Base-by-base conservation (phyloP, 1,140 invertebrate species). In the Sarcophaga bullata region DNA sequence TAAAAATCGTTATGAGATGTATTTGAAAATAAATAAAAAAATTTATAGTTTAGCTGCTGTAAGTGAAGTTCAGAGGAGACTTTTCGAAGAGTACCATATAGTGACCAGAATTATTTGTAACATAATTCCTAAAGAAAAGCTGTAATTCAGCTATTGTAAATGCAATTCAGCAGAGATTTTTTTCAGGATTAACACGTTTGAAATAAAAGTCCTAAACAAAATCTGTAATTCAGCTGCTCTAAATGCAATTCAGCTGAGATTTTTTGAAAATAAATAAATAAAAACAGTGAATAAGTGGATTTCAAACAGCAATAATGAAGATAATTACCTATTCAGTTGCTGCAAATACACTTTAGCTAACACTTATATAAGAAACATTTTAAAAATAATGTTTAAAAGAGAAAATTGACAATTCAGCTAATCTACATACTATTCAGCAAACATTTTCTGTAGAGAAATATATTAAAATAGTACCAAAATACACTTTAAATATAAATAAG, bases 211-310 rank as follows among this genome's bases (percentile, higher is more conserved):
- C 25, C 25, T 37, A 3, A n/a, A 5, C 15, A n/a, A 58, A 58
- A 58, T n/a, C 7, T 58, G 54, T 58, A n/a, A 58, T 58, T 58
- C 13, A 58, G 13, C 54, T 58, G 6, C 3, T n/a, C 6, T n/a
- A 58, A 58, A 73, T 37, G 68, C 25, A 37, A 73, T 73, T 73
- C 68, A 73, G 68, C 68, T 73, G 17, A 54, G 68, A 73, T 19
- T 25, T 73, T 73, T 54, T 10, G 10, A 54, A 54, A n/a, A n/a
- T n/a, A n/a, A n/a, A n/a, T n/a, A n/a, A n/a, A n/a, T n/a, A n/a
- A n/a, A n/a, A n/a, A n/a, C n/a, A n/a, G n/a, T n/a, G n/a, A n/a
- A n/a, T n/a, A n/a, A n/a, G n/a, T n/a, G n/a, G n/a, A n/a, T n/a
- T n/a, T n/a, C n/a, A n/a, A n/a, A n/a, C n/a, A n/a, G n/a, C n/a